Percentiles rank a stretch among this genome's conserved stretches.
Evolutionary conservation across 2,888 invertebrate genomes (phyloP).

Genomic region (Dyspetes luteomarginatus): DNA sequence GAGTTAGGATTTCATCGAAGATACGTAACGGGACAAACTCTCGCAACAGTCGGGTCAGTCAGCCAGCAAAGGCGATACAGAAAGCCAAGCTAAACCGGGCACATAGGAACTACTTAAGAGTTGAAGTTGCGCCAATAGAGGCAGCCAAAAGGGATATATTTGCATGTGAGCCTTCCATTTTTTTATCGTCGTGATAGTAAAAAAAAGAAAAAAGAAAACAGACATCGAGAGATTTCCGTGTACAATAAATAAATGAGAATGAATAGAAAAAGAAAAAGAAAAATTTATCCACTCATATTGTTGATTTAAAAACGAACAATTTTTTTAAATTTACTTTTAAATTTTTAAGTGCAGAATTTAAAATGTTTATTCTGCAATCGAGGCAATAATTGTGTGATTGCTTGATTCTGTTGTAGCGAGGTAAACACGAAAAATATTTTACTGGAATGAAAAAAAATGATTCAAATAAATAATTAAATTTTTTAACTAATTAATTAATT

Average conservation of each 20-base stretch:
- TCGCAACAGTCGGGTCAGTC: constrained; percentile 52
- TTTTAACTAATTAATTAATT: too few species aligned
- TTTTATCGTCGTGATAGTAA: constrained; percentile 22
- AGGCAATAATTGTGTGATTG: too few species aligned
- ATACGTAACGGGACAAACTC: constrained; percentile 52
- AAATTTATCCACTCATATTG: not conserved
- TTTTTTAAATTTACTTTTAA: too few species aligned
- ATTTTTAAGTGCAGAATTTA: too few species aligned
- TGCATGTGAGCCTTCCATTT: constrained; percentile 42
- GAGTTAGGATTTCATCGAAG: constrained; percentile 25
- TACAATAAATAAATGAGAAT: not conserved
- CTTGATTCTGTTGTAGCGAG: too few species aligned
- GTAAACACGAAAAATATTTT: too few species aligned
- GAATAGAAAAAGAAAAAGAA: not conserved
- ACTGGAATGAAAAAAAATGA: too few species aligned
- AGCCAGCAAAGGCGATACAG: constrained; percentile 24
- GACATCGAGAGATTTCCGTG: not conserved
- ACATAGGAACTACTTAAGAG: constrained; percentile 53
- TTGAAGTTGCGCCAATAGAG: constrained; percentile 64
- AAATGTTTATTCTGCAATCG: too few species aligned
- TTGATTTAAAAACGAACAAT: not conserved
- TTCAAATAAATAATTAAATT: too few species aligned
- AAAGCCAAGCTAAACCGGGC: constrained; percentile 29
- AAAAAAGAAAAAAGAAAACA: not conserved
- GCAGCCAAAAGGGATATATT: constrained; percentile 53